phyloP scores from a whole-genome alignment of 2,888 invertebrate species.

The Altica lythri region DNA sequence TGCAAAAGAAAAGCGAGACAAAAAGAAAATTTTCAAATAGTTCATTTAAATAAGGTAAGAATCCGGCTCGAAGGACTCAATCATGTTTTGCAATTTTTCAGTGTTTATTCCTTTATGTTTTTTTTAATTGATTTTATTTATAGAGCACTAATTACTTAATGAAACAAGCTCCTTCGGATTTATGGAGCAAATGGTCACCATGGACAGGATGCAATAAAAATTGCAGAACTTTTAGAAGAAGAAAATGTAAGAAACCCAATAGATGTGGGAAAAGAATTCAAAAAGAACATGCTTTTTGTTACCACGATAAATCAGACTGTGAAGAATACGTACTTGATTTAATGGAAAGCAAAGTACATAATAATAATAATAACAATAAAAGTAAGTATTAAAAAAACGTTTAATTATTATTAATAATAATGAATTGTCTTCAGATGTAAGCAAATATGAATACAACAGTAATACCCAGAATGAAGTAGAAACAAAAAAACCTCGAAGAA shows the following conservation, averaged over 20 bases:
- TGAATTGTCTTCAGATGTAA: conserved; percentile 31
- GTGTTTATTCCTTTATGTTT: no score
- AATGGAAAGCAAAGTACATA: conserved; percentile 49
- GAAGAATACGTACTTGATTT: conserved; percentile 67
- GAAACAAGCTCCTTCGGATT: conserved; percentile 52
- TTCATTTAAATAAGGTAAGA: conserved; percentile 46
- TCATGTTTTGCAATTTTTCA: no score
- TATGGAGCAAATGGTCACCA: conserved; percentile 68
- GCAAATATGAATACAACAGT: conserved; percentile 37
- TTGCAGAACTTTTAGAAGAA: conserved; percentile 79
- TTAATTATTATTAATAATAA: neutral
- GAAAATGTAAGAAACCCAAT: conserved; percentile 74
- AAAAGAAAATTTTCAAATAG: conserved; percentile 50
- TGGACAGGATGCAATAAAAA: conserved; percentile 82
- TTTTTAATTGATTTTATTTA: conserved; percentile 32
- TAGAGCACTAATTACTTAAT: conserved; percentile 49
- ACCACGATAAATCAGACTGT: conserved; percentile 80
- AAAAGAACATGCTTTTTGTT: conserved; percentile 84
- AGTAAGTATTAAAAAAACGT: neutral
- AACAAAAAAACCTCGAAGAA: conserved; percentile 29
- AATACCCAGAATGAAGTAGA: conserved; percentile 37
- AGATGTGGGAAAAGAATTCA: conserved; percentile 79
- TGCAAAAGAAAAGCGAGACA: conserved; percentile 54
- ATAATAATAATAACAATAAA: conserved; percentile 12
- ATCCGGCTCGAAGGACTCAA: no score